These are phyloP conservation scores for Alosa sapidissima DNA, from an alignment of 2,797 vertebrate genomes.

Conservation along the genomic window DNA sequence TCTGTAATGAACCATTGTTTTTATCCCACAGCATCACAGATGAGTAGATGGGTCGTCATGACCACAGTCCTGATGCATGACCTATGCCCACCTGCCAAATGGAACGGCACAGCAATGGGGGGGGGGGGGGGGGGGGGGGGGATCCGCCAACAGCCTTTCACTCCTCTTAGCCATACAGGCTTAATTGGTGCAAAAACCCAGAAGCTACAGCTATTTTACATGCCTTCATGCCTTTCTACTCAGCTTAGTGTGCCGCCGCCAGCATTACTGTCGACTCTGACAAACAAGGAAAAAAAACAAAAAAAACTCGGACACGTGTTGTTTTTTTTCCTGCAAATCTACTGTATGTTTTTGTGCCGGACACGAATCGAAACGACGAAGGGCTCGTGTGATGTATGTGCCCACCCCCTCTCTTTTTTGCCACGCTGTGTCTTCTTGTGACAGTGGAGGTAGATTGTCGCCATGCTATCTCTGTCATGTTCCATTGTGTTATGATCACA, in stretches of 20 bases:
- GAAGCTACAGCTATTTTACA: not conserved
- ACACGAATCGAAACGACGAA: not conserved
- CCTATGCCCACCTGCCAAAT: not conserved
- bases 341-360: not conserved
- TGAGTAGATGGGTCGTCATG: not conserved
- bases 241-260: not conserved
- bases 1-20: not conserved
- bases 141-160: not conserved
- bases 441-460: slow-evolving; percentile 11
- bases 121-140: too few relatives aligned
- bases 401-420: slow-evolving; percentile 5
- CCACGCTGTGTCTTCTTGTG: slow-evolving; percentile 15
- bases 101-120: not conserved
- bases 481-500: slow-evolving; percentile 12
- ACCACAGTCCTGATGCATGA: not conserved
- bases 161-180: slow-evolving; percentile 16
- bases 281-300: not conserved
- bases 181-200: not conserved
- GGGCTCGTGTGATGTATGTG: not conserved
- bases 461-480: slow-evolving; percentile 23
- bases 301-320: not conserved
- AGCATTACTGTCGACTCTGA: not conserved
- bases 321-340: slow-evolving; percentile 6
- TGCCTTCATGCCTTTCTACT: not conserved
- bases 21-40: slow-evolving; percentile 10